These are phyloP conservation scores for Coremacera marginata DNA, from an alignment of 2,888 invertebrate genomes.

Conservation along the genomic window DNA sequence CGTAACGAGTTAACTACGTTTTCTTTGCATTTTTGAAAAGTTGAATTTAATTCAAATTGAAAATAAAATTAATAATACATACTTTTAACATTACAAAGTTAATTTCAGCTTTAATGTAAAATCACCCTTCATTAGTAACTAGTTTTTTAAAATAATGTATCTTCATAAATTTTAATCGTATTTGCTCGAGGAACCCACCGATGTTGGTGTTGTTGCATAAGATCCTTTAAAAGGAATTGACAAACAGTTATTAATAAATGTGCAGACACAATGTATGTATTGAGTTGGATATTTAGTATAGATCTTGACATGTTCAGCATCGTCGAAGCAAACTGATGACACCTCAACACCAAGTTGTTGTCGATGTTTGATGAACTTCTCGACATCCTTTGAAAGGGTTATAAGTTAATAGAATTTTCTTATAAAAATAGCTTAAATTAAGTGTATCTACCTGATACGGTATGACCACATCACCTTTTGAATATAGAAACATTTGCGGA, in stretches of 20 bases:
- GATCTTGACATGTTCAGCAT: slow-evolving; percentile 83
- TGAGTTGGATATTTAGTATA: slow-evolving; percentile 75
- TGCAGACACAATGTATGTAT: slow-evolving; percentile 74
- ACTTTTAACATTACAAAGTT: slow-evolving; percentile 6
- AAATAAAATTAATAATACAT: not conserved
- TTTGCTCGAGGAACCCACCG: slow-evolving; percentile 41
- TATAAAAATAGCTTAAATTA: not conserved
- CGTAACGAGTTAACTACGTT: too few relatives aligned
- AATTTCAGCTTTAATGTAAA: not conserved
- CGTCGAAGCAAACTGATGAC: slow-evolving; percentile 75
- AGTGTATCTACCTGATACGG: slow-evolving; percentile 71
- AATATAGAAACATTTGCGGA: slow-evolving; percentile 82
- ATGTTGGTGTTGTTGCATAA: slow-evolving; percentile 40
- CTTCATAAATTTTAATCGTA: slow-evolving; percentile 39
- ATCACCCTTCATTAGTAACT: not conserved
- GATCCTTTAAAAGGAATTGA: slow-evolving; percentile 51
- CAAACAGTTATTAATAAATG: slow-evolving; percentile 74
- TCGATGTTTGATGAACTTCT: slow-evolving; percentile 75
- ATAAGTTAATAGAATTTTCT: not conserved
- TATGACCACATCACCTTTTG: slow-evolving; percentile 78
- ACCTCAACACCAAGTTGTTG: slow-evolving; percentile 74
- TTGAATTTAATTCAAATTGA: too few relatives aligned
- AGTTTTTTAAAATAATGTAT: not conserved
- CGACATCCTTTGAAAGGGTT: slow-evolving; percentile 72
- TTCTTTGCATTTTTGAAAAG: too few relatives aligned